phyloP scores from a whole-genome alignment of 2,888 invertebrate genomes.

The Eupithecia subumbrata region DNA sequence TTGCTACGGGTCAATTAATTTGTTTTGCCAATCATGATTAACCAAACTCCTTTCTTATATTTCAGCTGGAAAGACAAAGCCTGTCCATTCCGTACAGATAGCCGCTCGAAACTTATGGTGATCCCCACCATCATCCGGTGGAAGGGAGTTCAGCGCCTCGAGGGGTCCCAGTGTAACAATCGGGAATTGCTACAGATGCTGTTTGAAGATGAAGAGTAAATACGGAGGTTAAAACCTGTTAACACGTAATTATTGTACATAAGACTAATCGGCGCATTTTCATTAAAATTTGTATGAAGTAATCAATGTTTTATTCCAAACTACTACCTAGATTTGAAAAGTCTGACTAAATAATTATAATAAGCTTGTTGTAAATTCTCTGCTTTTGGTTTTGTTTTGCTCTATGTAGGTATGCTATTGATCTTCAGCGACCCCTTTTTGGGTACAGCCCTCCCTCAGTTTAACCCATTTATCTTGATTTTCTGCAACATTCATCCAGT shows the following conservation, averaged over 20 bases:
- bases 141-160: conserved; percentile 90
- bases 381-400: too few relatives aligned
- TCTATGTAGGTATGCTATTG: too few relatives aligned
- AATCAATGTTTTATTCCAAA: neutral
- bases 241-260: conserved; percentile 26
- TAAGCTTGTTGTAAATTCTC: too few relatives aligned
- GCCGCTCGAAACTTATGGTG: conserved; percentile 87
- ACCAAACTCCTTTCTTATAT: conserved; percentile 25
- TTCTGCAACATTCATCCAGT: too few relatives aligned
- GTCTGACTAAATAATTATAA: neutral
- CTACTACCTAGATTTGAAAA: neutral
- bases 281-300: conserved; percentile 10
- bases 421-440: too few relatives aligned
- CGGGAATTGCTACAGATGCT: conserved; percentile 90
- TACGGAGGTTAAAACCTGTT: neutral
- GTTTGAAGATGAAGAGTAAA: conserved; percentile 86
- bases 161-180: conserved; percentile 90
- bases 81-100: conserved; percentile 92
- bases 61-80: conserved; percentile 93
- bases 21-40: neutral
- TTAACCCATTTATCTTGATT: too few relatives aligned
- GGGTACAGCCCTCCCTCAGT: too few relatives aligned
- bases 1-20: neutral
- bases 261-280: conserved; percentile 30
- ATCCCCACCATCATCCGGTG: conserved; percentile 93